A percentile compares a stretch with the other conserved stretches of the same genome.
phyloP scores from a whole-genome alignment of 2,888 invertebrate genomes.

The Mimachlamys varia region DNA sequence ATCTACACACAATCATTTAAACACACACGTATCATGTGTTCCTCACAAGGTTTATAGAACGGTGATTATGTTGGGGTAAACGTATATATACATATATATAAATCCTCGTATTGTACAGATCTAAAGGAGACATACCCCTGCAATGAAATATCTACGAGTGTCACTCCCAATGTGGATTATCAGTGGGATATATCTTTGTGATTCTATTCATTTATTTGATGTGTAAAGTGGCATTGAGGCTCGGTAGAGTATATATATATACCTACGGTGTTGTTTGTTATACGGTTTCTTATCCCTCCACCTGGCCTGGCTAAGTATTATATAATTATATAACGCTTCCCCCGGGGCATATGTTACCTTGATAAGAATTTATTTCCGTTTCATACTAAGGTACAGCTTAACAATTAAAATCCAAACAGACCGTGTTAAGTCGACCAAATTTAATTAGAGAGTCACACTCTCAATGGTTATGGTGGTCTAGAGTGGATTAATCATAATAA shows the following conservation, averaged over 20 bases:
- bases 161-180: neutral
- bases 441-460: neutral
- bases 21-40: neutral
- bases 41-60: neutral
- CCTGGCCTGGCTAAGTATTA: neutral
- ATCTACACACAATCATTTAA: neutral
- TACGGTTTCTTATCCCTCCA: neutral
- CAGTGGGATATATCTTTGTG: neutral
- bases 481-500: neutral
- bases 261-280: neutral
- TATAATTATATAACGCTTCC: neutral
- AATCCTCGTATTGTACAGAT: neutral
- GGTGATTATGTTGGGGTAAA: neutral
- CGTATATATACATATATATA: no score
- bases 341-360: neutral
- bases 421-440: neutral
- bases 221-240: slow-evolving; percentile 23
- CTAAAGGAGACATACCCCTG: neutral
- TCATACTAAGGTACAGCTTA: neutral
- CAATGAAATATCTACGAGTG: neutral
- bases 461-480: neutral
- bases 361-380: neutral
- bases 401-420: neutral
- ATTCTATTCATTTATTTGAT: neutral
- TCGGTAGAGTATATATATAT: neutral